Base-by-base conservation (phyloP, 2,888 invertebrate genomes). In the Lutraria lutraria region DNA sequence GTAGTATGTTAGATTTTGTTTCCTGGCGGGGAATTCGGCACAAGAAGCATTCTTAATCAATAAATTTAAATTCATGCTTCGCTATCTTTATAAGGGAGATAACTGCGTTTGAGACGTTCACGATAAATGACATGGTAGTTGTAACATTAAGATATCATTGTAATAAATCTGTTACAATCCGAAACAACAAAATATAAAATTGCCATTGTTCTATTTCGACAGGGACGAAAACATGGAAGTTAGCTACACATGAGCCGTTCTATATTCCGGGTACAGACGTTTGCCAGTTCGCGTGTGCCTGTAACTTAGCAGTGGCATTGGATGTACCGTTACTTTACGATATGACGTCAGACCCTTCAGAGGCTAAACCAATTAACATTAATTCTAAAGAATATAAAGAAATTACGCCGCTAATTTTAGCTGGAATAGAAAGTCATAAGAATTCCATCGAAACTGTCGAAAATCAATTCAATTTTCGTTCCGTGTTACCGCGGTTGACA, bases 281-380 rank as follows among this genome's bases (percentile, higher is more conserved):
- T 34, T 97, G 96, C 89, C 72, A 72, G 0, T 92, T 93, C 34
- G 88, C 89, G 16, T 94, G 94, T 86, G 91, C 90, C 60, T 97
- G 96, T 89, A 91, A 89, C 79, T 92, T 92, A 16, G 94, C 96
- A 12, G 79, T 92, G 56, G 93, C 96, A 13, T 96, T 97, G 83
- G 94, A 96, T 80, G 96, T 96, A 4, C 97, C 97, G 21, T 93
- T 96, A 25, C 92, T 97, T 16, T 97, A 96, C 92, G 96, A 97
- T 86, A 93, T 97, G 83, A 95, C 95, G 31, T 92, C 93, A 72
- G 97, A 97, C 94, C 97, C 97, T 0, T 95, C 95, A 25, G 97
- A 97, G 93, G 93, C 93, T 34, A 95, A 94, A 80, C 96, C 96
- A 25, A 93, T 97, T 12, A 93, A 95, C 81, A 60, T 21, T 15